Base-by-base conservation (phyloP, 2,113 vertebrate genomes). In the Burhinus bistriatus region DNA sequence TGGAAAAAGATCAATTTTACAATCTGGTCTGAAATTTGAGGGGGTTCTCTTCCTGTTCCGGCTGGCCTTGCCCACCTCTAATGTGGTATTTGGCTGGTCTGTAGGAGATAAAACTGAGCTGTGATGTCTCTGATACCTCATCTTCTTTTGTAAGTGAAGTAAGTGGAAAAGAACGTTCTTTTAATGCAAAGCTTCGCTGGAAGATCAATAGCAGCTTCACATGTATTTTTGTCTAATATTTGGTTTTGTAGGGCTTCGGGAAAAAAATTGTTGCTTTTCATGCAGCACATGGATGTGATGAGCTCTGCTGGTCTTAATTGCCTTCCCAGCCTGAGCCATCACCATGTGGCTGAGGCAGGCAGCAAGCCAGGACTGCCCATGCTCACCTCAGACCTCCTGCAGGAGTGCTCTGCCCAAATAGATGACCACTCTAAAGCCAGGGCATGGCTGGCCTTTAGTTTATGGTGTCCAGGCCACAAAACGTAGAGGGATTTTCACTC, bases 141-240 rank as follows among this genome's bases (percentile, higher is more conserved):
- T 51, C 64, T n/a, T 21, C 62, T 98, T 96, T 95, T 68, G 32
- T 87, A 95, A 94, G 62, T 49, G 68, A 77, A 95, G 59, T 57
- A 95, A 71, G 47, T 7, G 38, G 88, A 51, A 91, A 94, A 94
- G 59, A 65, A 42, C 10, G 5, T 79, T 83, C 66, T 95, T 89
- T 95, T 93, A 89, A 84, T 21, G 40, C 87, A 71, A 69, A 69
- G 55, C 65, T 95, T 87, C 84, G 57, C 27, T 7, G 87, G 72
- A 91, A 97, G 90, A 97, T 98, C 93, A 98, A 93, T 79, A 95
- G 70, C 84, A 94, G 86, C 87, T 93, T 97, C 96, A 97, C 75
- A 71, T 45, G 54, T 69, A 59, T 87, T 95, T 97, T 96, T 95
- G 83, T 95, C 95, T 97, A 95, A 94, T 97, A 88, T 61, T 97